A percentile compares a stretch with the other conserved stretches of the same genome.
These are phyloP conservation scores for Siniperca obscura DNA, from an alignment of 2,797 vertebrate genomes.

Conservation along the genomic window DNA sequence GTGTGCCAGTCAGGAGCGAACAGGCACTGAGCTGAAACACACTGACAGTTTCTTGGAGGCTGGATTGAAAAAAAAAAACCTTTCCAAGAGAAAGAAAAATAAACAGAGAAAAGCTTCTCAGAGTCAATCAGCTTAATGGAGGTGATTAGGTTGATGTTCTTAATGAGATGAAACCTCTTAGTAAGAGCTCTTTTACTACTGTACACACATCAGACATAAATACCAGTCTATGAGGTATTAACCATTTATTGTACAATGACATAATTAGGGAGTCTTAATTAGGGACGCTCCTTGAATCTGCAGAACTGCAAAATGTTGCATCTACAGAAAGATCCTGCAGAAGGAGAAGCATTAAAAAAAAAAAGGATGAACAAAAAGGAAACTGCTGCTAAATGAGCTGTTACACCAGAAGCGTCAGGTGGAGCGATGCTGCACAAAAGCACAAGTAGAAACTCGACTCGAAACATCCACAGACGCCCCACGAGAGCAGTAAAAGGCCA, in stretches of 20 bases:
- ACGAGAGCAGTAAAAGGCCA: conserved; percentile 5
- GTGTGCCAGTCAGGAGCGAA: background rate
- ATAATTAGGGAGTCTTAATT: background rate
- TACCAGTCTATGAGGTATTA: background rate
- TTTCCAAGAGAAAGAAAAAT: conserved; percentile 23
- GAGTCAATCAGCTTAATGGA: conserved; percentile 21
- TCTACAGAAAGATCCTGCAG: background rate
- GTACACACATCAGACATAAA: background rate
- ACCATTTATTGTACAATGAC: background rate
- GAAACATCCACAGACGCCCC: background rate
- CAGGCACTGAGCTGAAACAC: background rate
- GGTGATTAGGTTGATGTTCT: conserved; percentile 4
- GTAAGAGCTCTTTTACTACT: background rate
- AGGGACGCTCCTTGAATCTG: background rate
- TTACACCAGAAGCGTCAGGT: background rate
- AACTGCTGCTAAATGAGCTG: background rate
- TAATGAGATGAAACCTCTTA: conserved; percentile 17
- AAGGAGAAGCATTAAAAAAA: background rate
- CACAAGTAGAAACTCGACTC: accelerated
- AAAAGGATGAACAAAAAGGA: background rate
- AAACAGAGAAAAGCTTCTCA: conserved; percentile 10
- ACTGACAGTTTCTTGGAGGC: background rate
- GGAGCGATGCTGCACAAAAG: background rate
- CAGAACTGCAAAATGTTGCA: background rate
- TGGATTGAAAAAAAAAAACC: background rate